Conservation (phyloP, 2,888 invertebrate species). For the Syrphus vitripennis region DNA sequence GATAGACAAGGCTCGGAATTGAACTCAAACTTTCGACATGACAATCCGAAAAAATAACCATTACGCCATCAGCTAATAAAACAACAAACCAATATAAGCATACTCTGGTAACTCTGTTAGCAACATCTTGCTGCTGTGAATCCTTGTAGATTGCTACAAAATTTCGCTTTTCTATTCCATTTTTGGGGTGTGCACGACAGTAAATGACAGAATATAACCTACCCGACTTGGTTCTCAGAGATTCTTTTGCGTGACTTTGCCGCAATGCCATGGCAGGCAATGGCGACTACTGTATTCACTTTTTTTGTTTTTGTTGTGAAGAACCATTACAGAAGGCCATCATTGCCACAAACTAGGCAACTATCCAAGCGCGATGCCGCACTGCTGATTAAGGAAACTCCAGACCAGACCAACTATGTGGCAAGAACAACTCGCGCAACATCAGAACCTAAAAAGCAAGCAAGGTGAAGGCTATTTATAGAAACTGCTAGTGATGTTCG, state of each 20-base stretch:
- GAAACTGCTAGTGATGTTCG: slow-evolving; percentile 25
- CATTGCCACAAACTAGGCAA: slow-evolving; percentile 44
- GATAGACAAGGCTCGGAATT: too few relatives aligned
- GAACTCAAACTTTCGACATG: too few relatives aligned
- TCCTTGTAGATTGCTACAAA: slow-evolving; percentile 14
- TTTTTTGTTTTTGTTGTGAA: not conserved
- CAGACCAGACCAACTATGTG: slow-evolving; percentile 42
- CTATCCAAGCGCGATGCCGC: slow-evolving; percentile 53
- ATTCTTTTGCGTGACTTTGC: slow-evolving; percentile 48
- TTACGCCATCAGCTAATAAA: too few relatives aligned
- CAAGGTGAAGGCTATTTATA: slow-evolving; percentile 69
- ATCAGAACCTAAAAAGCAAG: slow-evolving; percentile 28
- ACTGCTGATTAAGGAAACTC: slow-evolving; percentile 62
- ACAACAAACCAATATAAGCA: not conserved
- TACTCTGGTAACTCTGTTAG: not conserved
- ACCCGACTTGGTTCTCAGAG: slow-evolving; percentile 57
- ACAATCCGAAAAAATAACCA: too few relatives aligned
- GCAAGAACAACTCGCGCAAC: slow-evolving; percentile 14
- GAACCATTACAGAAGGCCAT: slow-evolving; percentile 48
- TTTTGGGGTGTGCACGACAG: slow-evolving; percentile 58
- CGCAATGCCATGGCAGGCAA: slow-evolving; percentile 13
- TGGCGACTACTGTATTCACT: slow-evolving; percentile 45
- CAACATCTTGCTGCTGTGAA: not conserved
- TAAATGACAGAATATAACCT: slow-evolving; percentile 49
- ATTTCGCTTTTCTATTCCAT: slow-evolving; percentile 62